Base-by-base conservation (phyloP, 1,140 invertebrate genomes). In the Lithobius niger region DNA sequence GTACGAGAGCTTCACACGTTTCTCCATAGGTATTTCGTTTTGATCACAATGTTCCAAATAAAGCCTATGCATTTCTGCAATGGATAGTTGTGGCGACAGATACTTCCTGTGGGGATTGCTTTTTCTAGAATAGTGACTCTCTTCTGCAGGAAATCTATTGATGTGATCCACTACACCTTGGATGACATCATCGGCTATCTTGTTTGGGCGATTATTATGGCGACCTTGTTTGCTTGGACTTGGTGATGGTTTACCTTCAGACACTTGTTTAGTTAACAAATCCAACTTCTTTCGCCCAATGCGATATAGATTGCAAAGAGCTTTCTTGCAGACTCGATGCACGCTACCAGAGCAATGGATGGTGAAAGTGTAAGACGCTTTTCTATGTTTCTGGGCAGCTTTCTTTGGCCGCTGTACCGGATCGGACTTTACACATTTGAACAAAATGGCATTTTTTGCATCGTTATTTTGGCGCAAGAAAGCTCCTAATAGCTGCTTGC, bases 231-330 rank as follows among this genome's bases (percentile, higher is more conserved):
- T 45, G 43, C 22, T 21, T 19, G 43, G 6, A 13, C 16, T 18
- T 10, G 43, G 43, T 10, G 16, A 16, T 13, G 43, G 22, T 6
- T 21, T 19, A 19, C 43, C 43, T 19, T 45, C 22, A 6, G 4
- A 6, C 19, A 45, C 4, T 19, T 45, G 16, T 4, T 13, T 4
- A 6, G 16, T 4, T 6, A 45, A 18, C 6, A 45, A 18, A 19
- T 45, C 43, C 43, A 45, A 6, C 18, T 45, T 45, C 22, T 45
- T 45, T 4, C 43, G 43, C 16, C 43, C 43, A 45, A 45, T 45
- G 16, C 22, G 43, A 45, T 45, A 45, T 18, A 45, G 10, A 10
- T 10, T 10, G n/a, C 31, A 36, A n/a, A 36, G 19, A 45, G 43
- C 43, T 18, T 16, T 6, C 4, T 45, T 45, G 18, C 18, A 45